phyloP scores from a whole-genome alignment of 2,888 invertebrate genomes.

The Stenolophus ochropezus region DNA sequence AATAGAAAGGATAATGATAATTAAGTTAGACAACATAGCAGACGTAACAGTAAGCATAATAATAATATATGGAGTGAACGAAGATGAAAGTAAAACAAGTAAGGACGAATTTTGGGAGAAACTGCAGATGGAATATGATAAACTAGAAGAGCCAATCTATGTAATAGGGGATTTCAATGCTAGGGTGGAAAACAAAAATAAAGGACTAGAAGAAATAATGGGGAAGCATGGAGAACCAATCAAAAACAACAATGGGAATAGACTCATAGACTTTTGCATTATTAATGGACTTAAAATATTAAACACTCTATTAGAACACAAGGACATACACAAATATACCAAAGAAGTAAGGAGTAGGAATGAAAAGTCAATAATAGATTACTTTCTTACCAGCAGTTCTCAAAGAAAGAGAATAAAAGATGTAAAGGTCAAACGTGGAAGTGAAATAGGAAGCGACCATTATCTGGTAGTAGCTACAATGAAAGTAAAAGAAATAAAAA shows the following conservation, averaged over 20 bases:
- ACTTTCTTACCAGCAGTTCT: not conserved
- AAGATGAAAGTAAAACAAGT: not conserved
- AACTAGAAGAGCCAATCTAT: not conserved
- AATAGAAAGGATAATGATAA: too few species aligned
- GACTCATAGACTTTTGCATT: too few species aligned
- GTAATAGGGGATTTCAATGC: too few species aligned
- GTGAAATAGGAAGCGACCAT: not conserved
- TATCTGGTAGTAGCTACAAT: not conserved
- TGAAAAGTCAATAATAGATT: not conserved
- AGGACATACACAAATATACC: not conserved
- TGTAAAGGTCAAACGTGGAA: not conserved
- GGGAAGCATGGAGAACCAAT: too few species aligned
- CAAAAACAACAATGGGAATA: not conserved
- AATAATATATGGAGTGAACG: not conserved
- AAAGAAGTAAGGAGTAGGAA: not conserved
- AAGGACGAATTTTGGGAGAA: not conserved
- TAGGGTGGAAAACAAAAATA: too few species aligned
- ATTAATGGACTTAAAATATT: not conserved
- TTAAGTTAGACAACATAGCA: too few species aligned
- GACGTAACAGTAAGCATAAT: not conserved
- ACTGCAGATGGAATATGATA: not conserved
- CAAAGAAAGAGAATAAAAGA: not conserved
- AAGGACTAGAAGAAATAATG: too few species aligned
- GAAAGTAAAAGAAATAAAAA: not conserved
- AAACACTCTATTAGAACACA: not conserved